A percentile compares a stretch with the other conserved stretches of the same genome.
Evolutionary conservation across 2,113 vertebrate genomes (phyloP).

Genomic region (Hydropotes inermis): DNA sequence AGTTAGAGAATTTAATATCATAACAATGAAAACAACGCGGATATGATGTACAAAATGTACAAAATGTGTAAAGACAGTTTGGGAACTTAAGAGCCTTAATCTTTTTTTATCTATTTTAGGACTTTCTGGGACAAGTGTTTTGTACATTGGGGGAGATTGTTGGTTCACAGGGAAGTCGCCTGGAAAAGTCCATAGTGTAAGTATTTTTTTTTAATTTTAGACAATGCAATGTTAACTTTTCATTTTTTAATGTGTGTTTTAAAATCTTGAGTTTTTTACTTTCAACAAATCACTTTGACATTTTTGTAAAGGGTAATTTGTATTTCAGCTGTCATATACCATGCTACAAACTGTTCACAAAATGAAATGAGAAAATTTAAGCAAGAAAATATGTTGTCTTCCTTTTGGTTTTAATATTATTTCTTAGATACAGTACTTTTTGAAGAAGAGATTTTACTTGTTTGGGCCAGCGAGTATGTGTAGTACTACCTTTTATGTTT

Average conservation of each 20-base stretch:
- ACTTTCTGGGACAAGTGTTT: conserved; percentile 95
- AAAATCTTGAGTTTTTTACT: background rate
- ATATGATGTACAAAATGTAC: background rate
- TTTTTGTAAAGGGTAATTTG: background rate
- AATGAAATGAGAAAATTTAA: background rate
- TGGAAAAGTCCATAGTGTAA: conserved; percentile 94
- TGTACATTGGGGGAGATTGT: conserved; percentile 97
- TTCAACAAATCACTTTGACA: background rate
- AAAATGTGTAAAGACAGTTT: background rate
- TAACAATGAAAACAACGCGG: background rate
- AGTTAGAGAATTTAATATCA: background rate
- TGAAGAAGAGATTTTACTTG: background rate
- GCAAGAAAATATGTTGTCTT: background rate
- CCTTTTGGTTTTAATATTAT: background rate
- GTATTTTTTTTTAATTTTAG: conserved; percentile 74
- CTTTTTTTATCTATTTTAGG: conserved; percentile 83
- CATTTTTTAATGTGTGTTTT: background rate
- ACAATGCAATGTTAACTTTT: conserved; percentile 22
- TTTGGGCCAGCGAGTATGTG: background rate
- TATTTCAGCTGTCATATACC: background rate
- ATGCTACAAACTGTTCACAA: background rate
- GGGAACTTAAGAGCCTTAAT: conserved; percentile 47
- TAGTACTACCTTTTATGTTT: background rate
- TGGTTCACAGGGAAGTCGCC: conserved; percentile 93
- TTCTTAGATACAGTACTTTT: background rate